phyloP scores from a whole-genome alignment of 2,797 vertebrate genomes.

The Diplodus sargus region DNA sequence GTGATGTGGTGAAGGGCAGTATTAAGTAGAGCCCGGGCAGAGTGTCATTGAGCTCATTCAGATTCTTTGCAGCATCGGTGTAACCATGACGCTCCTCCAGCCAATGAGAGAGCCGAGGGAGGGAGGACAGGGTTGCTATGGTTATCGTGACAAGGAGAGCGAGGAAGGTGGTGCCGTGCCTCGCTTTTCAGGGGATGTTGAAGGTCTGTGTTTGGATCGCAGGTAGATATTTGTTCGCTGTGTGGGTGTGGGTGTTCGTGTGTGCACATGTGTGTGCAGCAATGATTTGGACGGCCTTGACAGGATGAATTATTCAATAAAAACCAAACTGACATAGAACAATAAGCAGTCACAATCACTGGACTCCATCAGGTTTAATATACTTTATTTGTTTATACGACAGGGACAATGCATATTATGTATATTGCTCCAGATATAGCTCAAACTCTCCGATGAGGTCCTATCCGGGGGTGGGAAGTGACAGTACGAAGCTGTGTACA shows the following conservation, averaged over 20 bases:
- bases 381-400: slow-evolving; percentile 43
- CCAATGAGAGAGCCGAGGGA: slow-evolving; percentile 75
- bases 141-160: slow-evolving; percentile 74
- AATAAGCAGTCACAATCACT: slow-evolving; percentile 13
- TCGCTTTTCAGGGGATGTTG: slow-evolving; percentile 55
- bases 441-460: slow-evolving; percentile 17
- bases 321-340: slow-evolving; percentile 16
- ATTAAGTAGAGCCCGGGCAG: slow-evolving; percentile 70
- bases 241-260: not conserved
- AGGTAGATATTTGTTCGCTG: slow-evolving; percentile 8
- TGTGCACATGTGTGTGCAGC: slow-evolving; percentile 3
- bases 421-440: slow-evolving; percentile 35
- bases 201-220: slow-evolving; percentile 33
- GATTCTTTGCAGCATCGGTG: slow-evolving; percentile 80
- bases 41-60: slow-evolving; percentile 83
- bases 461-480: not conserved
- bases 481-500: slow-evolving; percentile 15
- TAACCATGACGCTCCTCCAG: slow-evolving; percentile 75
- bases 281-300: slow-evolving; percentile 25
- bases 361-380: slow-evolving; percentile 42
- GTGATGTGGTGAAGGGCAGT: slow-evolving; percentile 73
- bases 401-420: slow-evolving; percentile 25
- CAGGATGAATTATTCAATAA: slow-evolving; percentile 25
- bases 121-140: slow-evolving; percentile 80
- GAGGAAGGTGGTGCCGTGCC: slow-evolving; percentile 59